Percentiles rank a stretch among this genome's conserved stretches.
These are phyloP conservation scores for Tinea trinotella DNA, from an alignment of 2,888 invertebrate species.

Conservation along the genomic window DNA sequence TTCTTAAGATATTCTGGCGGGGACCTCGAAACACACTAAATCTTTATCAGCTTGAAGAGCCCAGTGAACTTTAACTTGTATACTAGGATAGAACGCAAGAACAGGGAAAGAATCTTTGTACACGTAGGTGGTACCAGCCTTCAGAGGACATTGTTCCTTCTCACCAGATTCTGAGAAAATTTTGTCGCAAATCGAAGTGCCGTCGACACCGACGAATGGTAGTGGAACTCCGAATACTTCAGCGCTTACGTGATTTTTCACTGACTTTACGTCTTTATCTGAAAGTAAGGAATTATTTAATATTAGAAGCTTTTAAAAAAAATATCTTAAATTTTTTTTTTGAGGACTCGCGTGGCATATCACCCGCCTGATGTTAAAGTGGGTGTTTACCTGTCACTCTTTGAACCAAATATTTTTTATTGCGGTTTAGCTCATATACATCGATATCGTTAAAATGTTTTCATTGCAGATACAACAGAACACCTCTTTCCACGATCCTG, in stretches of 20 bases:
- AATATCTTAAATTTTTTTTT: slow-evolving; percentile 19
- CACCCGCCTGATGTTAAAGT: no score
- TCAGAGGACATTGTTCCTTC: slow-evolving; percentile 77
- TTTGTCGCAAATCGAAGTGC: slow-evolving; percentile 76
- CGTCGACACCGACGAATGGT: slow-evolving; percentile 85
- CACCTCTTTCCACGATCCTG: no score
- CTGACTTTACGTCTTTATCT: slow-evolving; percentile 63
- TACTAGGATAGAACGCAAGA: slow-evolving; percentile 57
- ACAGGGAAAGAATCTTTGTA: slow-evolving; percentile 78
- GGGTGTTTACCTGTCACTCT: no score
- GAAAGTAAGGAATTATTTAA: no score
- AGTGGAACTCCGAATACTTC: slow-evolving; percentile 74
- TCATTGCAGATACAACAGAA: no score
- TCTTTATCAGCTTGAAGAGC: slow-evolving; percentile 61
- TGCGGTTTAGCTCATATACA: no score
- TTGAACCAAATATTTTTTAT: no score
- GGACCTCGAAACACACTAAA: slow-evolving; percentile 78
- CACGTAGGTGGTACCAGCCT: slow-evolving; percentile 76
- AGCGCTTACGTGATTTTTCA: slow-evolving; percentile 76
- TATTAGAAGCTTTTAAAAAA: not conserved
- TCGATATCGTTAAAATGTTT: no score
- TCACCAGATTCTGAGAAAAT: slow-evolving; percentile 71
- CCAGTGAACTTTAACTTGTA: slow-evolving; percentile 76
- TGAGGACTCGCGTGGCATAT: slow-evolving; percentile 6
- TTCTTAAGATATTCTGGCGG: slow-evolving; percentile 70